Conservation (phyloP, 2,113 vertebrate species). For the Chlorodrepanis virens region DNA sequence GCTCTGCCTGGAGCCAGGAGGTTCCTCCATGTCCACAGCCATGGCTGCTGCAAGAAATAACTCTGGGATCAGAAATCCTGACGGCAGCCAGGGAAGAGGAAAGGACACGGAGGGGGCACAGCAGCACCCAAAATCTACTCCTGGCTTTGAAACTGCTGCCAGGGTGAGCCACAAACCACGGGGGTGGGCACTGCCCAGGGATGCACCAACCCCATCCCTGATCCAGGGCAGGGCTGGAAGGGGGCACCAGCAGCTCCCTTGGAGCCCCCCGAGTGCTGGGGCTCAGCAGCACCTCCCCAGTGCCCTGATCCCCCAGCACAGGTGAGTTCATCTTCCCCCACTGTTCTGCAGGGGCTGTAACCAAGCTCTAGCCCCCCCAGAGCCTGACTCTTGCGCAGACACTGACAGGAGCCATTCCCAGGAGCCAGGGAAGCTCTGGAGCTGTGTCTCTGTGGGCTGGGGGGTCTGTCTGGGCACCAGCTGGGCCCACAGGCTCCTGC, state of each 20-base stretch:
- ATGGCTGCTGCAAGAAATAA: neutral
- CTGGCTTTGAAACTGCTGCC: neutral
- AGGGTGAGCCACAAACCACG: fast-evolving
- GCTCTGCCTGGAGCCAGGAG: neutral
- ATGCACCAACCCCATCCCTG: neutral
- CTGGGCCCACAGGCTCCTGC: neutral
- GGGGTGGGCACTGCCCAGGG: neutral
- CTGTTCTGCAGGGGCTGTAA: neutral
- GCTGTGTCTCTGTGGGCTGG: neutral
- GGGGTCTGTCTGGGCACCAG: fast-evolving
- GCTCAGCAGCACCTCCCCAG: neutral
- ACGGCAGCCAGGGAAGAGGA: neutral
- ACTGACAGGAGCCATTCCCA: neutral
- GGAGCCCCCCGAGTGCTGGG: fast-evolving
- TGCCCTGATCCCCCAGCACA: fast-evolving
- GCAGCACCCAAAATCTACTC: neutral
- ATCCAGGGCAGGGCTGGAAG: neutral
- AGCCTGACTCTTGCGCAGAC: neutral
- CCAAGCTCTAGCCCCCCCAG: fast-evolving
- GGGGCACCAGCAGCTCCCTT: neutral
- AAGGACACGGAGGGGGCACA: fast-evolving
- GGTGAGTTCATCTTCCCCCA: neutral
- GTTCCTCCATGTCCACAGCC: fast-evolving
- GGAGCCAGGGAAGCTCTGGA: neutral
- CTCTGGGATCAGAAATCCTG: neutral